A percentile compares a stretch with the other conserved stretches of the same genome.
Evolutionary conservation across 2,888 invertebrate genomes (phyloP).

Genomic region (Drosophila borborema): DNA sequence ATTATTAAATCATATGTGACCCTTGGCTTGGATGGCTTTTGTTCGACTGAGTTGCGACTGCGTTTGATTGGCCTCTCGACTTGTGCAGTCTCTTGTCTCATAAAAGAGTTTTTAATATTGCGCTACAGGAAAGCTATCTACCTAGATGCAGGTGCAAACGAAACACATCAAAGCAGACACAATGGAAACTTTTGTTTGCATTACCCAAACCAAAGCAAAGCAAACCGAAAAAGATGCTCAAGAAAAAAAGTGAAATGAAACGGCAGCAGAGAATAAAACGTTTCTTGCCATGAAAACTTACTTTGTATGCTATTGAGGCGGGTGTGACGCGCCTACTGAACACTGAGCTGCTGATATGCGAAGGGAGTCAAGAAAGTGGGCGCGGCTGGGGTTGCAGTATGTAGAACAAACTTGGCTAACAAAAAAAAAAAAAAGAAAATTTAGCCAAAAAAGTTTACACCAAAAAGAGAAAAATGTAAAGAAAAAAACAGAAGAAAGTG

Average conservation of each 20-base stretch:
- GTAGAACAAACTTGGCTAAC: constrained; percentile 21
- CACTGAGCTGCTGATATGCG: constrained; percentile 7
- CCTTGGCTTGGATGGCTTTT: no score
- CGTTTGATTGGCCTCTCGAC: constrained; percentile 20
- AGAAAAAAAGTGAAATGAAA: no score
- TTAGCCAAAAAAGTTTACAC: constrained; percentile 21
- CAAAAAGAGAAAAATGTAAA: constrained; percentile 8
- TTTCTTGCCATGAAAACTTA: constrained; percentile 32
- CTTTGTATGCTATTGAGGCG: constrained; percentile 43
- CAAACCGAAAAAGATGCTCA: not conserved
- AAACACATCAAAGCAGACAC: constrained; percentile 41
- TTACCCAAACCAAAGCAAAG: not conserved
- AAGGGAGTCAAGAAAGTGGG: constrained; percentile 29
- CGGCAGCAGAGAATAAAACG: constrained; percentile 15
- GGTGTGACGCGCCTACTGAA: constrained; percentile 33
- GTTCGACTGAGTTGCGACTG: not conserved
- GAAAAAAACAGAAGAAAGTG: constrained; percentile 13
- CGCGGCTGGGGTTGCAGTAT: not conserved
- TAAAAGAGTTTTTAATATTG: constrained; percentile 35
- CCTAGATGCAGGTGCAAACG: constrained; percentile 34
- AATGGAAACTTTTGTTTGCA: constrained; percentile 34
- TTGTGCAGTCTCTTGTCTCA: constrained; percentile 4
- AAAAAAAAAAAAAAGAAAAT: constrained; percentile 38
- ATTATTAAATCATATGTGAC: no score
- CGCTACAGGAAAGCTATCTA: constrained; percentile 23